A percentile compares a stretch with the other conserved stretches of the same genome.
Conservation (phyloP, 1,140 invertebrate species). For the Cydia pomonella region DNA sequence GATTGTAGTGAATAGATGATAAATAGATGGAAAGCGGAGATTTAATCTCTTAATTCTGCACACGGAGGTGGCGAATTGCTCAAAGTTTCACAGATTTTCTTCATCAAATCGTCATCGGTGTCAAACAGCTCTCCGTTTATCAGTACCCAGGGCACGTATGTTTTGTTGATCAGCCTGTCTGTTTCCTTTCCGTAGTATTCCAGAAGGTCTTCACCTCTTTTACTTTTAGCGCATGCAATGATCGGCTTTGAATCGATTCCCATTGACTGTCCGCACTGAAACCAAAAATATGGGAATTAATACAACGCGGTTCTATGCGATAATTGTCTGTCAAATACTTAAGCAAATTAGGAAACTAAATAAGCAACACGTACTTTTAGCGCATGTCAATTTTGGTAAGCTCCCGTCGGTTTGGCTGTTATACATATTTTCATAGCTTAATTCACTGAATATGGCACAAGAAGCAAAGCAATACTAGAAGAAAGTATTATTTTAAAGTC, state of each 20-base stretch:
- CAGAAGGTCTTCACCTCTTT: conserved; percentile 51
- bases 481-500: too few relatives aligned
- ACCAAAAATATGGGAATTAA: conserved; percentile 23
- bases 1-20: too few relatives aligned
- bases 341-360: too few relatives aligned
- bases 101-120: conserved; percentile 44
- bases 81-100: conserved; percentile 53
- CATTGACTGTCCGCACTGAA: conserved; percentile 59
- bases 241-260: conserved; percentile 50
- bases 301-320: too few relatives aligned
- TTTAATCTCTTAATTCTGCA: not conserved
- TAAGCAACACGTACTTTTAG: too few relatives aligned
- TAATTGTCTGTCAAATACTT: too few relatives aligned
- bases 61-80: conserved; percentile 48
- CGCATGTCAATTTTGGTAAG: too few relatives aligned
- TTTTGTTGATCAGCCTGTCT: conserved; percentile 45
- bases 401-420: too few relatives aligned
- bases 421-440: too few relatives aligned
- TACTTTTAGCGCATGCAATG: conserved; percentile 57
- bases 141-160: conserved; percentile 58
- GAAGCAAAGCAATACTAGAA: too few relatives aligned
- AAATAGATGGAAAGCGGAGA: too few relatives aligned
- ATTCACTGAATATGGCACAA: too few relatives aligned
- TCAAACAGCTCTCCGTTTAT: conserved; percentile 48
- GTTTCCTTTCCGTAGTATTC: conserved; percentile 61